Base-by-base conservation (phyloP, 2,797 vertebrate genomes). In the Fistularia commersonii region DNA sequence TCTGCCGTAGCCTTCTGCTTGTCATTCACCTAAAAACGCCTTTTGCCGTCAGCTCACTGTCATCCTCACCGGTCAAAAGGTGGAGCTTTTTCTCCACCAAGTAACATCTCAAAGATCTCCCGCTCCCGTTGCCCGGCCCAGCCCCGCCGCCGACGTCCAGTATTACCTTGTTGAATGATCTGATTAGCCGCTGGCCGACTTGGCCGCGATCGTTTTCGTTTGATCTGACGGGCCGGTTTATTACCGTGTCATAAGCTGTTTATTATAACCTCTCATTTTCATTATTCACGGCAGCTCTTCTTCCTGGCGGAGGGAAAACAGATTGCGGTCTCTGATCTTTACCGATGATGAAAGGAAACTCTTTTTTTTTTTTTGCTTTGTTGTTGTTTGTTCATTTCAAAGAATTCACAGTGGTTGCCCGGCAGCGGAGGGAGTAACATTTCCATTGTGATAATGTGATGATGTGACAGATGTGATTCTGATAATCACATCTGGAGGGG, bases 231-330 rank as follows among this genome's bases (percentile, higher is more conserved):
- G 23, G 2, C 23, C 23, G 23, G 23, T 23, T 23, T 23, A 23
- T 23, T 23, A 23, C 23, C 23, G 4, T 23, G 23, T 23, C 23
- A 23, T 23, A 23, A 23, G 23, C 23, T 23, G 62, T 62, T 55
- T 58, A 41, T 48, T 77, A 74, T 77, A 23, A 62, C 44, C 41
- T 59, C 62, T 64, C 58, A 39, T 74, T 69, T 43, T 46, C 11
- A 64, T 40, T 56, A 38, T 62, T 55, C 65, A 52, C 38, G 11
- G 39, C 44, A 44, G 48, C 10, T 51, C 40, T 65, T 51, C 34
- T 65, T 75, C 64, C 49, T 41, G 55, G n/a, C 63, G 6, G 9
- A 36, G 35, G 35, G 23, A 23, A 66, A 73, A 72, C 48, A 54
- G 67, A 77, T 79, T 68, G 48, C 35, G 45, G 42, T 58, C 58